Evolutionary conservation across 2,113 vertebrate species (phyloP).

Genomic region (Mormyrus lacerda): DNA sequence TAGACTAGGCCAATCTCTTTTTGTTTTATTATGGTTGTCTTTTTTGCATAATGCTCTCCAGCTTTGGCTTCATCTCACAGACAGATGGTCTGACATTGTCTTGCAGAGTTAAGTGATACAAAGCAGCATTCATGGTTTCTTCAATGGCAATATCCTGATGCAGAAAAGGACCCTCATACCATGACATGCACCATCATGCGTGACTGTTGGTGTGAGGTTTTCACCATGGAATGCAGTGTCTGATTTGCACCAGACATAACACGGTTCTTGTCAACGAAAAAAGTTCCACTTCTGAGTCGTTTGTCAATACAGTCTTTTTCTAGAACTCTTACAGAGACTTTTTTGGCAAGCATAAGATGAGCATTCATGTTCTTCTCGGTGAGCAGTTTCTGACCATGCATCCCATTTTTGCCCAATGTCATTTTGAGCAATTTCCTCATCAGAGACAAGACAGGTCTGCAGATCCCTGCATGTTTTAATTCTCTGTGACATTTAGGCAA

Average conservation of each 20-base stretch:
- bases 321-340: not conserved
- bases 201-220: not conserved
- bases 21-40: not conserved
- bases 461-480: not conserved
- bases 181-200: not conserved
- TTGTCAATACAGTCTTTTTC: not conserved
- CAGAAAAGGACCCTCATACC: not conserved
- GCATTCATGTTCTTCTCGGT: not conserved
- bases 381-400: not conserved
- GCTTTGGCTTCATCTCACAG: not conserved
- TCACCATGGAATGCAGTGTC: not conserved
- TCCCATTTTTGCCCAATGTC: not conserved
- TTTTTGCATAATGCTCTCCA: not conserved
- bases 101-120: not conserved
- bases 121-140: not conserved
- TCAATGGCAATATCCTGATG: not conserved
- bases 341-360: not conserved
- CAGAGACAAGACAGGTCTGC: not conserved
- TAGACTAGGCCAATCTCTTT: not conserved
- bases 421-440: not conserved
- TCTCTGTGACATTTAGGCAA: not conserved
- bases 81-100: not conserved
- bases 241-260: not conserved
- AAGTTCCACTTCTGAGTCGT: not conserved
- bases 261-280: not conserved